Conservation (phyloP, 2,797 vertebrate genomes). For the Myotis pilosus region DNA sequence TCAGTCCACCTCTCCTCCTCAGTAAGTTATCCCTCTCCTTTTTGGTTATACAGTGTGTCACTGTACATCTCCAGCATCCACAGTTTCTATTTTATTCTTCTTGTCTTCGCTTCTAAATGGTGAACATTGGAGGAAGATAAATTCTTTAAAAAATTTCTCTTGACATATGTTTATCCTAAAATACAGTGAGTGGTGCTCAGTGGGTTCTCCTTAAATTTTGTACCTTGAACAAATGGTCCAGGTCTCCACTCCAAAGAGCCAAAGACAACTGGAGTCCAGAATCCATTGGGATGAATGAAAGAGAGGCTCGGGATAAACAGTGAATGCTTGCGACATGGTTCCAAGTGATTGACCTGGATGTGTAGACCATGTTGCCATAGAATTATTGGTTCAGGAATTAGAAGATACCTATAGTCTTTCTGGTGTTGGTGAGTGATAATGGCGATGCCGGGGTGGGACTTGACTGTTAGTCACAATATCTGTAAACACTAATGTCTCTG, state of each 20-base stretch:
- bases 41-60: not conserved
- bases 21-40: not conserved
- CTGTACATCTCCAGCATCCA: no score
- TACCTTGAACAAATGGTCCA: not conserved
- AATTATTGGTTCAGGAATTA: no score
- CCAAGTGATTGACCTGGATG: no score
- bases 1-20: not conserved
- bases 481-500: not conserved
- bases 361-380: no score
- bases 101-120: no score
- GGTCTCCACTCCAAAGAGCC: no score
- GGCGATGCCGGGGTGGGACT: not conserved
- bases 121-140: accelerated
- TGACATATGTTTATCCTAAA: not conserved
- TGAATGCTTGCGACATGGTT: no score
- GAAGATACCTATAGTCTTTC: not conserved
- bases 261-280: no score
- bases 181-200: not conserved
- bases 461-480: not conserved
- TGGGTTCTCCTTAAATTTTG: not conserved
- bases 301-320: no score
- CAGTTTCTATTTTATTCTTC: no score
- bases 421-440: not conserved
- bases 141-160: no score
- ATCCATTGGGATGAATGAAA: no score